Conservation (phyloP, 2,113 vertebrate species). For the Menidia beryllina region DNA sequence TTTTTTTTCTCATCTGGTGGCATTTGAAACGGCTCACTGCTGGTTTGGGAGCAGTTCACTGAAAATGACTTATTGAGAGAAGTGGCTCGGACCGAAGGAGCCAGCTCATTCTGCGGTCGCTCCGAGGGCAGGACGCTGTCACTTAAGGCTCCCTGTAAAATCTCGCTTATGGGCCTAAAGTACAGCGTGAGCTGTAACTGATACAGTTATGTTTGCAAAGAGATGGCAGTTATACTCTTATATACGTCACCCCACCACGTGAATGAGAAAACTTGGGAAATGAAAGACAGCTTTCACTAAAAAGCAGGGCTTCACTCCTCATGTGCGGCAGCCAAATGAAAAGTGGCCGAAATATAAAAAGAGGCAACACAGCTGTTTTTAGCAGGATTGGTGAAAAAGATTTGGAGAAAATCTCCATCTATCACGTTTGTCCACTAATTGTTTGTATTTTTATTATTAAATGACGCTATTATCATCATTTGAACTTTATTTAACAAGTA, state of each 20-base stretch:
- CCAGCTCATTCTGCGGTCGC: constrained; percentile 48
- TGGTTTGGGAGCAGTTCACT: constrained; percentile 51
- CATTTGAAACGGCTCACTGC: constrained; percentile 52
- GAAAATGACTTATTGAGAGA: constrained; percentile 37
- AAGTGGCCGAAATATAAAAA: constrained; percentile 22
- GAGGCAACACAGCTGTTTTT: not conserved
- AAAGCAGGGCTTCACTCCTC: constrained; percentile 17
- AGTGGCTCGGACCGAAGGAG: constrained; percentile 38
- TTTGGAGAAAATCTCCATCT: too few species aligned
- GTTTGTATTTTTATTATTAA: too few species aligned
- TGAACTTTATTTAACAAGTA: too few species aligned
- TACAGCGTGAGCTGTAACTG: constrained; percentile 68
- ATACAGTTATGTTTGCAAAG: constrained; percentile 70
- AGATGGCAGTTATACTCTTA: constrained; percentile 48
- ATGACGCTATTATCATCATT: too few species aligned
- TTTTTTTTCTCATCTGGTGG: constrained; percentile 62
- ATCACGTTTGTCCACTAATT: too few species aligned
- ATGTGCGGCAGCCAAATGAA: constrained; percentile 5
- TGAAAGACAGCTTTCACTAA: constrained; percentile 42
- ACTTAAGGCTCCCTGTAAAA: constrained; percentile 66
- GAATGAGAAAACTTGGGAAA: constrained; percentile 29
- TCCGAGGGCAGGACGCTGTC: constrained; percentile 56
- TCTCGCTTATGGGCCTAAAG: constrained; percentile 51
- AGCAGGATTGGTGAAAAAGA: too few species aligned
- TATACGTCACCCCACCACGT: constrained; percentile 37